These are phyloP conservation scores for Pterocles burchelli DNA, from an alignment of 2,113 vertebrate species.

Conservation along the genomic window DNA sequence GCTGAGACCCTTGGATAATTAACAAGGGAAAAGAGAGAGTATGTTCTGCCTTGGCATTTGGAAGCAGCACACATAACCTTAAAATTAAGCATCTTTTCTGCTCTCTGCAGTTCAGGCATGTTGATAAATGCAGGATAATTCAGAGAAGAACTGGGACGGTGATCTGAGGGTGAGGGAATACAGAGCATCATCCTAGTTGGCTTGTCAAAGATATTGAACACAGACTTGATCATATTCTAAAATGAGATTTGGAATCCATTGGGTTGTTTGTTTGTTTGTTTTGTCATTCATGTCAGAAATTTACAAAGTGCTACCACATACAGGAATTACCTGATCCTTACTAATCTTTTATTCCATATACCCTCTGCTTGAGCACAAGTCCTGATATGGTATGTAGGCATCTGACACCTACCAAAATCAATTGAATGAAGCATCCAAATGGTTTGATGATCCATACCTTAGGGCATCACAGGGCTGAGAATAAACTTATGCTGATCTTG, in stretches of 20 bases:
- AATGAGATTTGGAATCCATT: background rate
- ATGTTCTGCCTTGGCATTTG: background rate
- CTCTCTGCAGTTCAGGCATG: background rate
- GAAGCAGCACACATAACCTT: background rate
- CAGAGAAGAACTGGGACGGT: background rate
- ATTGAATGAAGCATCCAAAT: background rate
- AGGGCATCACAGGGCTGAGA: background rate
- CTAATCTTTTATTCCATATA: background rate
- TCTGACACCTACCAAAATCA: background rate
- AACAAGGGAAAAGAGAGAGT: background rate
- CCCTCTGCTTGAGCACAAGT: background rate
- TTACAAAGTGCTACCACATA: background rate
- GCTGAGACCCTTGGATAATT: background rate
- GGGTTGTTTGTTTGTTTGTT: background rate
- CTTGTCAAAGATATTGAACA: background rate
- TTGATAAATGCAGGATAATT: background rate
- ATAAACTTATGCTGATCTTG: background rate
- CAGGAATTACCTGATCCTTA: accelerated
- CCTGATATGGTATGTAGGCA: background rate
- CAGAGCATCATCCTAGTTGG: background rate
- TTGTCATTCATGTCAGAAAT: background rate
- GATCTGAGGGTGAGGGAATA: background rate
- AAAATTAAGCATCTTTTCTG: background rate
- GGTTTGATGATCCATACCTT: accelerated
- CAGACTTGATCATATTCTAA: background rate